These are phyloP conservation scores for Nymphicus hollandicus DNA, from an alignment of 2,113 vertebrate genomes.

Conservation along the genomic window DNA sequence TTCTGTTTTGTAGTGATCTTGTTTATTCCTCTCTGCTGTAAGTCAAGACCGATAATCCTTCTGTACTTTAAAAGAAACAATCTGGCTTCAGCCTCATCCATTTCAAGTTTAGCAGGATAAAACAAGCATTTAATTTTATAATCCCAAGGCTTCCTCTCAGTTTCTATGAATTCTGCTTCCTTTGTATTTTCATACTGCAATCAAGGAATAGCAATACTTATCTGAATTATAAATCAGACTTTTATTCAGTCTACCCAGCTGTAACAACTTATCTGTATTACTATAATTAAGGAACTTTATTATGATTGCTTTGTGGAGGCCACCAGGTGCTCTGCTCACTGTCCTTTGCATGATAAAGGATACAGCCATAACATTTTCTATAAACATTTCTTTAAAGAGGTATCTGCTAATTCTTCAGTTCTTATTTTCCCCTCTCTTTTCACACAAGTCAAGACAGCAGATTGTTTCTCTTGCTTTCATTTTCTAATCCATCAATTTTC, in stretches of 20 bases:
- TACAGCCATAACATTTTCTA: background rate
- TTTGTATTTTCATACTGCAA: conserved; percentile 9
- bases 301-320: background rate
- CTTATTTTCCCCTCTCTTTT: background rate
- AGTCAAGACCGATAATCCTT: background rate
- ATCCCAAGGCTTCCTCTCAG: background rate
- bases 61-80: background rate
- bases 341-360: background rate
- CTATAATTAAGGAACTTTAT: conserved; percentile 23
- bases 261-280: background rate
- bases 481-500: background rate
- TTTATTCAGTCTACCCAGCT: conserved; percentile 14
- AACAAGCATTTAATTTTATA: background rate
- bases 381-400: background rate
- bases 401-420: background rate
- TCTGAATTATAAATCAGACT: conserved; percentile 34
- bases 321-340: background rate
- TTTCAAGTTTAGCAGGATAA: background rate
- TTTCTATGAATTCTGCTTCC: background rate
- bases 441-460: background rate
- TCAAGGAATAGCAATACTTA: background rate
- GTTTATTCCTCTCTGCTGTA: background rate
- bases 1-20: background rate
- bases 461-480: background rate
- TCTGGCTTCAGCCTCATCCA: background rate